Evolutionary conservation across 2,797 vertebrate species (phyloP).

Genomic region (Rhinichthys osculus): DNA sequence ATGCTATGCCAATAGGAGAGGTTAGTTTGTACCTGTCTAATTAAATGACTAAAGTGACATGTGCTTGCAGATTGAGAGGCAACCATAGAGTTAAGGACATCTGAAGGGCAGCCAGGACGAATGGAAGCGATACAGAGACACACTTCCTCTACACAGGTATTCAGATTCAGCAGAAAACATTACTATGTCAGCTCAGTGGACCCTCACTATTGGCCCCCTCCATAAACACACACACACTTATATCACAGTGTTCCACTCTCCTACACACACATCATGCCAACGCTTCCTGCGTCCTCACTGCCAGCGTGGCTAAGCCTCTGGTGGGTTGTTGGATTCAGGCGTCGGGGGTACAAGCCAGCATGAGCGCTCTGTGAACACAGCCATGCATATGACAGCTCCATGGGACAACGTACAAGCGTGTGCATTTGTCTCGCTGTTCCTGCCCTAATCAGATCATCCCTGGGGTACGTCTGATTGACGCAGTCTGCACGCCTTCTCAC

Average conservation of each 20-base stretch:
- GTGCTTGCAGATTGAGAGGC: conserved; percentile 2
- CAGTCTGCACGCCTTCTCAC: conserved; percentile 36
- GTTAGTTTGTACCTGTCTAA: background rate
- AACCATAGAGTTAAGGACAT: background rate
- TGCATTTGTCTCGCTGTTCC: conserved; percentile 57
- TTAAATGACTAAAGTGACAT: conserved; percentile 12
- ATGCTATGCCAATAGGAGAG: background rate
- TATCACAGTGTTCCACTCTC: conserved; percentile 7
- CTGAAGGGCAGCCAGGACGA: conserved; percentile 29
- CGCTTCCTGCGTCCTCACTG: conserved; percentile 12
- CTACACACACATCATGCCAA: conserved; percentile 29
- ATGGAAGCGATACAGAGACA: background rate
- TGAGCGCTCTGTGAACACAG: conserved; percentile 48
- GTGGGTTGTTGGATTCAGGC: conserved; percentile 53
- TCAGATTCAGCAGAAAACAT: conserved; percentile 30
- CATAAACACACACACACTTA: conserved; percentile 27
- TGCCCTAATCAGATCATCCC: conserved; percentile 58
- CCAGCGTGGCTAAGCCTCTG: conserved; percentile 51
- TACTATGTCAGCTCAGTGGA: conserved; percentile 3
- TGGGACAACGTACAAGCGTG: conserved; percentile 56
- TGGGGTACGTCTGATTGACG: conserved; percentile 52
- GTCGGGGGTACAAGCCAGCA: conserved; percentile 45
- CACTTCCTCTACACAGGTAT: conserved; percentile 3
- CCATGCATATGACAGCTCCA: conserved; percentile 60
- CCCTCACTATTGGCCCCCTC: conserved; percentile 1